A percentile compares a stretch with the other conserved stretches of the same genome.
Evolutionary conservation across 1,140 invertebrate species (phyloP).

Genomic region (Drosophila athabasca): DNA sequence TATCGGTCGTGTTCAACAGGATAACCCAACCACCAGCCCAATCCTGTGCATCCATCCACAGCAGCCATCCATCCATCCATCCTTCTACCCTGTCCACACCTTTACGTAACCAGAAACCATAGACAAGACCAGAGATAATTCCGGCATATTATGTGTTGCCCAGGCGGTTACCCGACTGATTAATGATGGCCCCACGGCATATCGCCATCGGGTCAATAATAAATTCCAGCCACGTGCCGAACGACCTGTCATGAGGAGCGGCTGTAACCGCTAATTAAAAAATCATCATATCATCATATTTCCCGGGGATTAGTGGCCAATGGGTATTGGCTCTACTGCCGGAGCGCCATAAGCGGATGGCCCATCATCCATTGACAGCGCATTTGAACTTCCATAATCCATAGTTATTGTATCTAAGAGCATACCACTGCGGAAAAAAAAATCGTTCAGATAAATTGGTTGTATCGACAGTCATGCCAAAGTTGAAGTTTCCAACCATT

Average conservation of each 20-base stretch:
- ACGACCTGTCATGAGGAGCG: conserved; percentile 18
- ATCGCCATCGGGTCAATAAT: conserved; percentile 21
- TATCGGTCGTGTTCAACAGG: conserved; percentile 66
- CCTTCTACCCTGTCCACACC: conserved; percentile 8
- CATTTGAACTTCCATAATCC: too few relatives aligned
- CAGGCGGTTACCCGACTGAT: conserved; percentile 40
- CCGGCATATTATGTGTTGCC: conserved; percentile 6
- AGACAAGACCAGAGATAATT: conserved; percentile 4
- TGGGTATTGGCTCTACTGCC: too few relatives aligned
- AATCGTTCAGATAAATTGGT: too few relatives aligned
- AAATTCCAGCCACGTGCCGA: conserved; percentile 22
- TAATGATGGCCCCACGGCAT: conserved; percentile 52
- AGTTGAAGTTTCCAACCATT: too few relatives aligned
- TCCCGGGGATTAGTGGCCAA: too few relatives aligned
- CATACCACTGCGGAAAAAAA: too few relatives aligned
- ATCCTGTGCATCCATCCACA: neutral
- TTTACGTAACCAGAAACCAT: conserved; percentile 34
- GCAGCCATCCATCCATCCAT: neutral
- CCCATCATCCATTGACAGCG: too few relatives aligned
- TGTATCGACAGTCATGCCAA: too few relatives aligned
- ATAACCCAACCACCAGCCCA: neutral
- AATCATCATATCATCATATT: conserved; percentile 17
- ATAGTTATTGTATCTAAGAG: too few relatives aligned
- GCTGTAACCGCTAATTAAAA: conserved; percentile 43
- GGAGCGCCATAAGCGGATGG: too few relatives aligned